phyloP scores from a whole-genome alignment of 2,113 vertebrate species.

The Hylia prasina region DNA sequence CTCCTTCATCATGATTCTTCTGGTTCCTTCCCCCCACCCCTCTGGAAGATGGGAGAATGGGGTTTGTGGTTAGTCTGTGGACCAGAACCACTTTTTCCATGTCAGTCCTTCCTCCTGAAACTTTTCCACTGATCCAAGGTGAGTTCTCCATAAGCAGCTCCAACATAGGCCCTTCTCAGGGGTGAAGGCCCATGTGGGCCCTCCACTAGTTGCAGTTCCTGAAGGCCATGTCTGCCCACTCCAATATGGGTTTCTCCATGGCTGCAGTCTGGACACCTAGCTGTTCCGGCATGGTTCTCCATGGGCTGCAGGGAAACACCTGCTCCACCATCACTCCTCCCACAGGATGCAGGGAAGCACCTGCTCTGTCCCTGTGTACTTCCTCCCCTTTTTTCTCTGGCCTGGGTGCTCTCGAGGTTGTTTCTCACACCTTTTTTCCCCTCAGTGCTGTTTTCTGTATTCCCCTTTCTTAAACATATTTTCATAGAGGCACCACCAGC shows the following conservation, averaged over 20 bases:
- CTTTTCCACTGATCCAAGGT: not conserved
- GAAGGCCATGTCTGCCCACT: not conserved
- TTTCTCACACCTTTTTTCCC: not conserved
- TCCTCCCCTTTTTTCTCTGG: not conserved
- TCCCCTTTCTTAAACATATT: not conserved
- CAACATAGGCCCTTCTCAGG: not conserved
- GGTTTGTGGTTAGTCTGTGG: not conserved
- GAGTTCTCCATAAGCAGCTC: not conserved
- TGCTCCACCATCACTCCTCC: not conserved
- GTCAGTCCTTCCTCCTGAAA: not conserved
- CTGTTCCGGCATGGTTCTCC: not conserved
- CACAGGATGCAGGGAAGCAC: not conserved
- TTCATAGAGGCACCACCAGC: not conserved
- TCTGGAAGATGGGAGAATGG: not conserved
- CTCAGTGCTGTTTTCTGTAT: not conserved
- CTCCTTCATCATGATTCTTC: not conserved
- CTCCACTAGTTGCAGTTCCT: not conserved
- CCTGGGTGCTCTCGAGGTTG: rapidly evolving
- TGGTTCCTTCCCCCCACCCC: not conserved
- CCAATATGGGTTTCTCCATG: rapidly evolving
- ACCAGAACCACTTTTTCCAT: not conserved
- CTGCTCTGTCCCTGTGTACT: not conserved
- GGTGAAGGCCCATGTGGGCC: not conserved
- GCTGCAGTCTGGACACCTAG: not conserved
- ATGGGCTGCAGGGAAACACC: not conserved